Evolutionary conservation across 2,797 vertebrate species (phyloP), one percentile per base, ranked within the genome.

Genomic region (Sparidentex hasta): DNA sequence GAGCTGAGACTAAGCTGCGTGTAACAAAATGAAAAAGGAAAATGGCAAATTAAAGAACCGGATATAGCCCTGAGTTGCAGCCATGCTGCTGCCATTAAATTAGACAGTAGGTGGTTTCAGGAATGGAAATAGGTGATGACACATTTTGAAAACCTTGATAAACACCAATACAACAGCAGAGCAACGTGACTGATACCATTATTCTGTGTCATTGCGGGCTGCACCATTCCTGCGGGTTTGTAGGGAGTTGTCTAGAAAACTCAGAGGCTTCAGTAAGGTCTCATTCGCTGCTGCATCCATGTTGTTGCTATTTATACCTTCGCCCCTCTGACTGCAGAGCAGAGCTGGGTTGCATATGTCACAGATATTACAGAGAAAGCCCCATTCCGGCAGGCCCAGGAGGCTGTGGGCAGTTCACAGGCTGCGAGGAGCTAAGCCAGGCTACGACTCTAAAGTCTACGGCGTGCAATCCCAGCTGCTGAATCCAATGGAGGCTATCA

Each of bases 401-500:
- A 87, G 91, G 84, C 78, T 71, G 83, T 80, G 84, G 80, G 76
- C 89, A 86, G 85, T 90, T 90, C 87, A 81, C 88, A 80, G 76
- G 82, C 82, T 70, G 71, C 18, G 21, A 64, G 80, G 73, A 56
- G 78, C 87, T 79, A 71, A 92, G 82, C 79, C 86, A 78, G 84
- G 85, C 86, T 78, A 44, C 13, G 51, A 83, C 80, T 85, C 86
- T 78, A 72, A 83, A 88, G 87, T 90, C 89, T 74, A 29, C 23
- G n/a, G 74, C 23, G 50, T 71, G 65, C 65, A 74, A 76, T 86
- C 85, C 84, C 65, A 25, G 80, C 63, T 21, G 14, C 74, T 52
- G 76, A 86, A 85, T 90, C 86, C 92, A 91, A 91, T 86, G 93
- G 95, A 95, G 95, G 95, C 96, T 93, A 96, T 97, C 96, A 96